Percentiles rank a stretch among this genome's conserved stretches.
These are phyloP conservation scores for Varanus komodoensis DNA, from an alignment of 2,113 vertebrate genomes.

Conservation along the genomic window DNA sequence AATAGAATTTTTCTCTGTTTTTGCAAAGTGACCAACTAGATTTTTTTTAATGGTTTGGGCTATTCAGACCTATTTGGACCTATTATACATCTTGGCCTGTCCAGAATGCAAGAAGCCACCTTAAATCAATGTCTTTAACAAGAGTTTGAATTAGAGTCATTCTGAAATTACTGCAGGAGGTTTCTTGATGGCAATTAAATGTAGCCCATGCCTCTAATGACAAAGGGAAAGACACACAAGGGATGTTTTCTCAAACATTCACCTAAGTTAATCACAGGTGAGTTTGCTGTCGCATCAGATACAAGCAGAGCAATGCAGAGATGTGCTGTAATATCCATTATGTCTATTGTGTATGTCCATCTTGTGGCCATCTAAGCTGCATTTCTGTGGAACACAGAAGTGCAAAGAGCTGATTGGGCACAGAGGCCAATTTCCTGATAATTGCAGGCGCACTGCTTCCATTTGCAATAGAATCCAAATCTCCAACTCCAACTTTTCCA, in stretches of 20 bases:
- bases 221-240: conserved; percentile 28
- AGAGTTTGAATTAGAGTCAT: conserved; percentile 28
- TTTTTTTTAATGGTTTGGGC: neutral
- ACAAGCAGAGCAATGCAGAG: neutral
- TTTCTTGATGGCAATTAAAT: conserved; percentile 26
- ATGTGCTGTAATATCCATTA: neutral
- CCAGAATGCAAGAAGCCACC: conserved; percentile 11
- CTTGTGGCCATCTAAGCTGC: neutral
- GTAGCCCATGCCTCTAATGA: neutral
- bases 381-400: neutral
- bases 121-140: conserved; percentile 47
- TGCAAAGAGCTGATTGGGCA: neutral
- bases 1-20: neutral
- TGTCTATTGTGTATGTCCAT: neutral
- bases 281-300: neutral
- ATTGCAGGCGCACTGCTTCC: neutral
- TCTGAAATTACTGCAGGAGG: conserved; percentile 30
- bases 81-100: neutral
- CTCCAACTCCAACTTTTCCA: too few species aligned
- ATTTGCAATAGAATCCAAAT: neutral
- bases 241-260: neutral
- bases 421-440: neutral
- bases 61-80: neutral
- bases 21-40: neutral
- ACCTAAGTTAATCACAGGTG: neutral